Evolutionary conservation across 2,113 vertebrate genomes (phyloP), one percentile per base, ranked within the genome.

Genomic region (Oncorhynchus mykiss): DNA sequence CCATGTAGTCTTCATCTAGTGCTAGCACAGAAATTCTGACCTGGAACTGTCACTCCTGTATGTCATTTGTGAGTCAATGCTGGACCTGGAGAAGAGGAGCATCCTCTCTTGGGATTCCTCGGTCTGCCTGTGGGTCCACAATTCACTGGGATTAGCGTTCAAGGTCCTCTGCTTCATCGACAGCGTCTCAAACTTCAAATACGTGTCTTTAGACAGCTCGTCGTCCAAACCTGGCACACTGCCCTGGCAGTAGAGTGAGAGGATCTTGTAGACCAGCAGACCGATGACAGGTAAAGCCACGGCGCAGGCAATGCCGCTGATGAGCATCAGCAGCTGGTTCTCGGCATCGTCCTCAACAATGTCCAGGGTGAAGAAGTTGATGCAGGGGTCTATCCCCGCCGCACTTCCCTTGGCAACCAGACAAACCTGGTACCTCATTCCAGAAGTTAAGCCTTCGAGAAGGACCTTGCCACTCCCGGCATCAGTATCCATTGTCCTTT

Each of bases 181-280:
- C 0, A 97, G 88, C 0, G 96, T 98, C 91, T 99, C 98, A 89
- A 99, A 99, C 67, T 95, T 96, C 72, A 99, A 94, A 1, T 99
- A 99, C 1, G 95, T 97, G 77, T 99, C 98, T 80, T 94, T 96
- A 65, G 92, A 92, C 65, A 97, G 92, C 29, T 99, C 97, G 3
- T 97, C 95, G 16, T 92, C 92, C 62, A 22, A 22, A n/a, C 96
- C 93, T 73, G 86, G 80, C 45, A 81, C 29, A 90, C 88, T 2
- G 78, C 72, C 57, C 64, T 80, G 82, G 81, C 94, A 91, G 5
- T 87, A 97, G 62, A 98, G 92, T 66, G 86, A 94, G 2, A 95
- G 81, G 82, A 98, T 95, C 91, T 98, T 98, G 78, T 97, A 99
- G 71, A 97, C 71, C 74, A 99, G 92, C 45, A 98, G 90, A 70